Evolutionary conservation across 2,113 vertebrate genomes (phyloP).

Genomic region (Okapia johnstoni): DNA sequence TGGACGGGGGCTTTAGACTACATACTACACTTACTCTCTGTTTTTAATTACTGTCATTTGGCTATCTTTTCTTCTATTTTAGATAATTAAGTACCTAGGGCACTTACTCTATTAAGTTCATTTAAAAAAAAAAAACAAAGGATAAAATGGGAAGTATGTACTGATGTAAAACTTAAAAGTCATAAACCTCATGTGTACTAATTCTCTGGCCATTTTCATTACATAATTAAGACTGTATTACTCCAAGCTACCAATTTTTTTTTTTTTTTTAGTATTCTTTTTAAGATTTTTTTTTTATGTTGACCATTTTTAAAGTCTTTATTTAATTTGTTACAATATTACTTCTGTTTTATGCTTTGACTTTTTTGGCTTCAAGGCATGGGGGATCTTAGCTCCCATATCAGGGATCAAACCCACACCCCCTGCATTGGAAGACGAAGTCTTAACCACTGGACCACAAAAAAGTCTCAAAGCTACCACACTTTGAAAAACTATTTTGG

Average conservation of each 20-base stretch:
- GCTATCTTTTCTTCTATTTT: neutral
- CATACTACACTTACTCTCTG: neutral
- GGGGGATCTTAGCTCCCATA: neutral
- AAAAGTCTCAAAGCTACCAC: neutral
- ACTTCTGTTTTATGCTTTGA: neutral
- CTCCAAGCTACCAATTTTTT: neutral
- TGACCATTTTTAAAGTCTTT: neutral
- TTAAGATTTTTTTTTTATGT: neutral
- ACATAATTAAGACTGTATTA: neutral
- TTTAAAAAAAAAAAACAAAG: neutral
- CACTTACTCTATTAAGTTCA: neutral
- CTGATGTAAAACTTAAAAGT: neutral
- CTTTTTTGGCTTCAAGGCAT: neutral
- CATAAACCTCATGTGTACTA: neutral
- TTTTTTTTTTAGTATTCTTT: neutral
- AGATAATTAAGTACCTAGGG: neutral
- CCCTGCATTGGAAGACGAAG: neutral
- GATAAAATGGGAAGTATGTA: neutral
- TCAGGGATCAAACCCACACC: neutral
- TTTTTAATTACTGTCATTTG: conserved; percentile 27
- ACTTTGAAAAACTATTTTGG: neutral
- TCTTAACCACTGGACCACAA: neutral
- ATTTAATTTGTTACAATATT: neutral
- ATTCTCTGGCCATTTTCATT: conserved; percentile 26
- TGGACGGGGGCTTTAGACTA: neutral